Base-by-base conservation (phyloP, 2,797 vertebrate species). In the Characodon lateralis region DNA sequence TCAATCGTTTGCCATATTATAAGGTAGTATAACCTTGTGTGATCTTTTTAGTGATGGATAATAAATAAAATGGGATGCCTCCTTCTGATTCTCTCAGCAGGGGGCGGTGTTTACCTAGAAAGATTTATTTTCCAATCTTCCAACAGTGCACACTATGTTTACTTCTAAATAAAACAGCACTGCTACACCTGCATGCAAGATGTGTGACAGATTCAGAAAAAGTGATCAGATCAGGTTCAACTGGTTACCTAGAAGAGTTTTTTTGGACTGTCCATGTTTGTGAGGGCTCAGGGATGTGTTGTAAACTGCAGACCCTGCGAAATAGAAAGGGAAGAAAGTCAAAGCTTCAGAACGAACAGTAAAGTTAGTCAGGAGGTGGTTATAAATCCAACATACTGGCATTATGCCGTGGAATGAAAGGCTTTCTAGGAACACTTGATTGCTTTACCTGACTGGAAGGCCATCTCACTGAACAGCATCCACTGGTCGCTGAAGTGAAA, bases 391-490 rank as follows among this genome's bases (percentile, higher is more conserved):
- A 69, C 24, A 31, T 51, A 22, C 39, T 7, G 6, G 1, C 6
- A 65, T 58, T 6, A n/a, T 2, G 51, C 55, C 5, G 46, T 72
- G 0, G n/a, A 78, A 51, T 1, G 16, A 53, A 70, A 50, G 26
- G 31, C 9, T 77, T n/a, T n/a, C 61, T 66, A 0, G 13, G 55
- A 28, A 46, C 5, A 18, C n/a, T 5, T 6, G 50, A 35, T 72
- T 31, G 22, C 56, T 41, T 56, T 92, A 98, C 97, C 97, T 78
- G 97, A 98, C 85, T 98, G 97, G 91, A 99, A 99, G 83, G 98
- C 97, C 90, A 99, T 97, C 92, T 99, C 98, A 4, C 98, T 99
- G 95, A 99, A 97, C 96, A 99, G 96, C 97, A 99, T 96, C 98
- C 98, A 99, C 41, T 93, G 85, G 24, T 98, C 98, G 0, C 95